Evolutionary conservation across 2,113 vertebrate species (phyloP).

Genomic region (Periophthalmodon schlosseri): DNA sequence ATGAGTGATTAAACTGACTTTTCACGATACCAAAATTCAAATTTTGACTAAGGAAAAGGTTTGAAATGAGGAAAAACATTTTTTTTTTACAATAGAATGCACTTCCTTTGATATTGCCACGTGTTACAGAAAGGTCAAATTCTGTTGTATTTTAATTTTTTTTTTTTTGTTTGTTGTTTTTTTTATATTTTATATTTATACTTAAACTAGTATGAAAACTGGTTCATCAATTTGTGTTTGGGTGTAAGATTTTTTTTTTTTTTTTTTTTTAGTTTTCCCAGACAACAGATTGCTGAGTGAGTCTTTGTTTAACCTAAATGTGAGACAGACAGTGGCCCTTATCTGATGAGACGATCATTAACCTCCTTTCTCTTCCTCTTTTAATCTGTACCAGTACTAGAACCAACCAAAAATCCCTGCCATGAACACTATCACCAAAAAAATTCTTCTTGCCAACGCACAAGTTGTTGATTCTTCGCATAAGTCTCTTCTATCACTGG

Average conservation of each 20-base stretch:
- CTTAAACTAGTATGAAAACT: no score
- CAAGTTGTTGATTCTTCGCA: background rate
- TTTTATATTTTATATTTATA: no score
- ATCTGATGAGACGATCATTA: conserved; percentile 18
- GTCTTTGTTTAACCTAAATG: conserved; percentile 41
- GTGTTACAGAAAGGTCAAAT: no score
- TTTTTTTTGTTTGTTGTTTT: no score
- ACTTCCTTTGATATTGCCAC: no score
- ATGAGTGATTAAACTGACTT: no score
- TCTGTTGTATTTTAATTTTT: no score
- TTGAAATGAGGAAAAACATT: background rate
- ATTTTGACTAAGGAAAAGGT: background rate
- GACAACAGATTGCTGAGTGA: conserved; percentile 43
- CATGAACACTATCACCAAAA: conserved; percentile 22
- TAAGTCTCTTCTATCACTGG: background rate
- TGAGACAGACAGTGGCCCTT: conserved; percentile 13
- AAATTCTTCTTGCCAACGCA: conserved; percentile 42
- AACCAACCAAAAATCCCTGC: background rate
- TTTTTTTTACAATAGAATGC: no score
- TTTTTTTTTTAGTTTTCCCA: conserved; percentile 8
- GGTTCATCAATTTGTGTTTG: no score
- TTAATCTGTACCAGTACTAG: conserved; percentile 24
- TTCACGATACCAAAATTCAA: background rate
- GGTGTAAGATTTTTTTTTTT: no score
- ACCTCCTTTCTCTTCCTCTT: conserved; percentile 11